Base-by-base conservation (phyloP, 2,797 vertebrate species). In the Rhodeus uyekii region DNA sequence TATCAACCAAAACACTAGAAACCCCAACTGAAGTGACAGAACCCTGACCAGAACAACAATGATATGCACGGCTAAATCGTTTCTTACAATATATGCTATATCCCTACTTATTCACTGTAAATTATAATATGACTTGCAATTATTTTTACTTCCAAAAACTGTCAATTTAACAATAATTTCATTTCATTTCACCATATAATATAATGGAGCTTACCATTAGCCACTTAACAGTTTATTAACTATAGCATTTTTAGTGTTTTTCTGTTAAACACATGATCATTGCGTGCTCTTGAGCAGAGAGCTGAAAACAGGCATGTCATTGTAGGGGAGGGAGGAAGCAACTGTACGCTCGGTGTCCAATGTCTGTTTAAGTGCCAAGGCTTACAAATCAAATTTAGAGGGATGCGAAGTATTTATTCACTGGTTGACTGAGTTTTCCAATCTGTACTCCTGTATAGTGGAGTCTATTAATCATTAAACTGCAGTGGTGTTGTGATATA, bases 281-380 rank as follows among this genome's bases (percentile, higher is more conserved):
- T 39, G 9, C 2, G 16, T 0, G 6, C 5, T 48, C 58, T 78
- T 77, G n/a, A 69, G 96, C 96, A 95, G 90, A 95, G 1, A 8
- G 81, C 58, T 63, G 76, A 84, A 90, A 93, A 97, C 96, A 98
- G 94, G 91, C 84, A 81, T 63, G 88, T 87, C 95, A 95, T 97
- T 98, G 93, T 90, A 88, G 55, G 22, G 32, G 38, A 64, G 29
- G 24, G 67, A 83, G 79, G 72, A 82, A 74, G 60, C 80, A 44
- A 14, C 55, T 60, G 55, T 58, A 38, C 36, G 48, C 58, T 76
- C 74, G 68, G 55, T 80, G 80, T 86, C 78, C 64, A 75, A 77
- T 73, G 80, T 83, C 80, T 82, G 48, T 64, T 80, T 71, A 60
- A 48, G 60, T 85, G 86, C 81, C 86, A 87, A 84, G 60, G 77